phyloP scores from a whole-genome alignment of 2,888 invertebrate species.

The Nemotelus pantherinus region DNA sequence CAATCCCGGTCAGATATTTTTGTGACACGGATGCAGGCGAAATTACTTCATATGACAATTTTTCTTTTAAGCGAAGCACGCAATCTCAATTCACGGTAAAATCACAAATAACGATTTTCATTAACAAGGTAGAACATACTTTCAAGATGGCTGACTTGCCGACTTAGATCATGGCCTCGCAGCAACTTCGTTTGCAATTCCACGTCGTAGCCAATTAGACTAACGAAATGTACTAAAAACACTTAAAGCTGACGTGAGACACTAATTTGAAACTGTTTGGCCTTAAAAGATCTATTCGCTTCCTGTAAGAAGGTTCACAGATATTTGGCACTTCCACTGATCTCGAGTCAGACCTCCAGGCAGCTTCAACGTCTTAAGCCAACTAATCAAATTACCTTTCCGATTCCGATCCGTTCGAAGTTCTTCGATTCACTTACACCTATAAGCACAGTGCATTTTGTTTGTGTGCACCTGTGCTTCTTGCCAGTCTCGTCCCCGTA shows the following conservation, averaged over 20 bases:
- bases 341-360: slow-evolving; percentile 46
- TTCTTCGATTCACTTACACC: slow-evolving; percentile 1
- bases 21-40: no score
- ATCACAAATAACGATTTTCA: not conserved
- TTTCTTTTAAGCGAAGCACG: not conserved
- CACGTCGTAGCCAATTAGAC: no score
- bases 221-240: no score
- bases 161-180: slow-evolving; percentile 14
- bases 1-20: slow-evolving; percentile 12
- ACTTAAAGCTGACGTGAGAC: no score
- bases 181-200: no score
- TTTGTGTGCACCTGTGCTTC: no score
- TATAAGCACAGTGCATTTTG: not conserved
- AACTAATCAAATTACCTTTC: slow-evolving; percentile 52
- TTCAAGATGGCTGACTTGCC: slow-evolving; percentile 43
- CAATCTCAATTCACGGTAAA: not conserved
- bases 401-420: not conserved
- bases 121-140: slow-evolving; percentile 7
- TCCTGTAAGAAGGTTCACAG: no score
- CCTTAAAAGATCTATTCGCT: no score
- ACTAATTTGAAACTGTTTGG: no score
- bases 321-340: not conserved
- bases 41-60: not conserved
- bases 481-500: no score
- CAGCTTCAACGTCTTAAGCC: slow-evolving; percentile 53